Base-by-base conservation (phyloP, 2,888 invertebrate genomes). In the Tineola bisselliella region DNA sequence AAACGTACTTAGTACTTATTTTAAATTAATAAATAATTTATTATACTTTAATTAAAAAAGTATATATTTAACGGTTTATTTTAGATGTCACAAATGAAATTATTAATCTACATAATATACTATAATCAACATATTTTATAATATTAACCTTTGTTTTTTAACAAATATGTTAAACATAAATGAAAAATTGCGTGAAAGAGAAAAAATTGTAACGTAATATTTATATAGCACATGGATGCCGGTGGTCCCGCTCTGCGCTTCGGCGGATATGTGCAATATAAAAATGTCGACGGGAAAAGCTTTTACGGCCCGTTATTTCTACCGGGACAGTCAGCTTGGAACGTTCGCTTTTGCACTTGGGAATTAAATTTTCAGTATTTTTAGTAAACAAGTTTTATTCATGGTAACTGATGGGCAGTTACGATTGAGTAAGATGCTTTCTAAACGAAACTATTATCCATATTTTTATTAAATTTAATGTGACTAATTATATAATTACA, bases 241-340 rank as follows among this genome's bases (percentile, higher is more conserved):
- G 52, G 12, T 18, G 18, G 56, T 44, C 17, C 54, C 59, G 31
- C 30, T 44, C 58, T 54, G 48, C 48, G 56, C 56, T 62, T 60
- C 63, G 63, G 65, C 72, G 74, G 73, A 74, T 73, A 70, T 74
- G 74, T 74, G 75, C 79, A 76, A 74, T 78, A 80, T 82, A 79
- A 79, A 74, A 79, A 78, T 76, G 80, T 76, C 73, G 73, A 72
- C 73, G 75, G 33, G 77, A 70, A 80, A 80, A 76, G 77, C 80
- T 80, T 83, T 82, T 79, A 81, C 72, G 72, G 74, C 69, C 75
- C 71, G 73, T 77, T 77, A 80, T 80, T 78, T 76, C 76, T 76
- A 67, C 70, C 67, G 76, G 76, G 73, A 76, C 58, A 33, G 31
- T 33, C 58, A 19, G 54, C 54, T 19, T 25, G 54, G 54, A 54